Evolutionary conservation across 2,797 vertebrate genomes (phyloP), one percentile per base, ranked within the genome.

Genomic region (Okamejei kenojei): DNA sequence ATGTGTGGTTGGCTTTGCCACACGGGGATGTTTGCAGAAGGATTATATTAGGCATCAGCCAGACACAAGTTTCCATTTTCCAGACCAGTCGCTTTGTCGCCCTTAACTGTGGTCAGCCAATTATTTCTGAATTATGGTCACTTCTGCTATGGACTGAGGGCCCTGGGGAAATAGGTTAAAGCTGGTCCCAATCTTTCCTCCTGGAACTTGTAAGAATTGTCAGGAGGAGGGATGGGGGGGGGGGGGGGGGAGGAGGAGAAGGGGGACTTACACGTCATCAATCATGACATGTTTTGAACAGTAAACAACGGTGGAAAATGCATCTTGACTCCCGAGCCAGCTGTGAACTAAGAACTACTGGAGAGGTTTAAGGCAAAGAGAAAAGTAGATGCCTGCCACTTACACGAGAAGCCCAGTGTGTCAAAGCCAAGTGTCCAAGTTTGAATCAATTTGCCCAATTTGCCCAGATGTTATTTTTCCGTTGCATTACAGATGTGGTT

Each of bases 71-170:
- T 74, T 74, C 90, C 68, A 91, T 54, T 91, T 74, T 91, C 90
- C 71, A 91, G 68, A 74, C 90, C 68, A 45, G 90, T 74, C 38
- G 0, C 35, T 74, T 54, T 91, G 38, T 74, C 23, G 38, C 71
- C 68, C 54, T n/a, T 54, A 73, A 74, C 68, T 17, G 32, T 10
- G 61, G 17, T 8, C 32, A 65, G 68, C 90, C 90, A 91, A 74
- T 91, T 91, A 91, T 91, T 91, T 91, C 68, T 91, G 90, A 91
- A 91, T 91, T n/a, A 74, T 74, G 90, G 35, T 54, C 35, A 45
- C 90, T 91, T 45, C 68, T 15, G 26, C 38, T 91, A 35, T 74
- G 90, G 68, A 13, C 68, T 29, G 23, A 74, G 54, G 32, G 21
- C 38, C 90, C 23, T 11, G 54, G 90, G 90, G 90, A 74, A 74